Evolutionary conservation across 2,888 invertebrate species (phyloP), one percentile per base, ranked within the genome.

Genomic region (Acheta domesticus): DNA sequence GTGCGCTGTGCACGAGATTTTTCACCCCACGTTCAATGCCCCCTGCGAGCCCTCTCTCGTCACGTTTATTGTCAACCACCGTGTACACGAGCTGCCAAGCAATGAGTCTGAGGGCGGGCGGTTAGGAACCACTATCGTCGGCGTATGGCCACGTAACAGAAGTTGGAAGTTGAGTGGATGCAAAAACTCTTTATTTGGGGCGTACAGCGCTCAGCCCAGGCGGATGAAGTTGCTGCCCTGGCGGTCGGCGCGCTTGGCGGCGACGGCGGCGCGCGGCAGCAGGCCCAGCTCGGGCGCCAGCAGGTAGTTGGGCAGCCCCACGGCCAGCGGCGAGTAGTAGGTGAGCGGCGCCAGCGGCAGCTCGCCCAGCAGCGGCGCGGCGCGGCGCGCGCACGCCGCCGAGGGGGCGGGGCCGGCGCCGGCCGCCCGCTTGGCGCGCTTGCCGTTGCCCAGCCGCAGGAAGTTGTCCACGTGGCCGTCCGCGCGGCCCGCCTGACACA

Each of bases 261-360:
- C 16, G n/a, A 48, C 1, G 36, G n/a, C 74, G 19, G 62, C 49
- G n/a, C 74, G 12, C 77, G 80, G 76, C 23, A 81, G 50, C 12
- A 80, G 75, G n/a, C 80, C 62, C 23, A 81, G 75, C 79, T 81
- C 81, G 2, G 81, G 81, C 12, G 78, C 79, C n/a, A 81, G 74
- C 36, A 81, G 76, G 62, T 81, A 81, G 49, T 78, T 79, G 2
- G 81, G 80, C 62, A 80, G 48, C 16, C 79, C 78, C 11, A 76
- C 78, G 12, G 78, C n/a, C 5, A 78, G 80, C 50, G 77, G 78
- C 16, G 79, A 80, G 20, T 80, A 80, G 21, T n/a, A 21, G 14
- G 8, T 62, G 20, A 75, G 48, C 19, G 23, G 75, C 14, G 75
- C 23, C 12, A 36, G n/a, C 19, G 23, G 23, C 1, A 36, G 23